Base-by-base conservation (phyloP, 2,113 vertebrate species). In the Pithys albifrons region DNA sequence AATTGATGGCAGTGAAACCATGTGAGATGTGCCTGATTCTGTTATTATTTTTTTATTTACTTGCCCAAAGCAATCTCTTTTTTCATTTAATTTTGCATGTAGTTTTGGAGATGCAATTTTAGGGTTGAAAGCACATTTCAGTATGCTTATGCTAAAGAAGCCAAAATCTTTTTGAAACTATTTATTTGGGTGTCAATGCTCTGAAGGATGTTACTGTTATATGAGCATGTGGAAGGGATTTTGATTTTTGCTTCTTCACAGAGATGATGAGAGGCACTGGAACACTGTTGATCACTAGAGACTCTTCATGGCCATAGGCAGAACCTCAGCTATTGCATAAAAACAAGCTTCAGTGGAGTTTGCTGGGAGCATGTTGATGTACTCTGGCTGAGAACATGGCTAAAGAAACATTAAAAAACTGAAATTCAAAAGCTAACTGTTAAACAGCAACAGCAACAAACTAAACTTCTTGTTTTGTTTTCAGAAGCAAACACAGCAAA, bases 291-390 rank as follows among this genome's bases (percentile, higher is more conserved):
- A 92, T 76, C 1, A 0, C 51, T 72, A 85, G 35, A 88, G 67
- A 83, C 64, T 82, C 46, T 62, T 82, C 46, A 85, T 41, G 48
- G 81, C 43, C 91, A 76, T 33, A 65, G 64, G 83, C 57, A 87
- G 76, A 94, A 91, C n/a, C 79, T 85, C 87, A 94, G 62, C 81
- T 94, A n/a, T 66, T 92, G 83, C 80, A 90, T 89, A 85, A 96
- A 92, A 52, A 43, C 41, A 43, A 82, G 61, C 61, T 89, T 88
- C 48, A 54, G 45, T 62, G 57, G 54, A 84, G 61, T 23, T 23
- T 66, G 57, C 85, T 90, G 82, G 31, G 61, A 94, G 48, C 24
- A 52, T 17, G 61, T 25, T 49, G 75, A 67, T 75, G 52, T 72
- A 39, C 10, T 6, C 25, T 77, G 76, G 12, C 59, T 77, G 39